Base-by-base conservation (phyloP, 2,888 invertebrate genomes). In the Phania funesta region DNA sequence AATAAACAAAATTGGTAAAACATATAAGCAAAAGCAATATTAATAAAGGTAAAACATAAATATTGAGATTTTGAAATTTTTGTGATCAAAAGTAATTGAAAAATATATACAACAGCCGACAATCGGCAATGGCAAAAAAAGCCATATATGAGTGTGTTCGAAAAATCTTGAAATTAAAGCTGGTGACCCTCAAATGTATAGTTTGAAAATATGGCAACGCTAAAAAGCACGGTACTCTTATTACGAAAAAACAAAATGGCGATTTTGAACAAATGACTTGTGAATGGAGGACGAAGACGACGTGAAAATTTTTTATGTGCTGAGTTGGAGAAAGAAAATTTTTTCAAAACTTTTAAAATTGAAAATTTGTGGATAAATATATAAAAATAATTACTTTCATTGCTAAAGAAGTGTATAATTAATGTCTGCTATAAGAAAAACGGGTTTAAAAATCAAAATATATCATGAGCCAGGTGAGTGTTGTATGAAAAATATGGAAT, bases 401-500 rank as follows among this genome's bases (percentile, higher is more conserved):
- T 81, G 82, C 24, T 84, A 87, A 84, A 87, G 85, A 85, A 87
- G 87, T 87, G 85, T 84, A 87, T 88, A 87, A 89, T 90, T 90
- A 89, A 90, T 90, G 90, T 87, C 86, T 89, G 87, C 88, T 86
- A 86, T 78, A 88, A 87, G 86, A 87, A 88, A 88, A 89, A 87
- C 85, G 50, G 83, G 84, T 86, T 86, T 88, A 86, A 87, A 86
- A 86, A 87, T 84, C 87, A 87, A 87, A 89, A 88, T 87, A 88
- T 90, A 90, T 88, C 88, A 90, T 90, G 90, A 90, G 88, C 88
- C 90, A 90, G 90, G 90, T 90, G 88, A 90, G 86, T 84, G 74
- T 24, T 68, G 80, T 84, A 86, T 83, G 83, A 78, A 85, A 78
- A 81, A 38, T 86, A 86, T 86, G 86, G 85, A 85, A 85, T 85